Evolutionary conservation across 2,797 vertebrate species (phyloP).

Genomic region (Melanotaenia boesemani): DNA sequence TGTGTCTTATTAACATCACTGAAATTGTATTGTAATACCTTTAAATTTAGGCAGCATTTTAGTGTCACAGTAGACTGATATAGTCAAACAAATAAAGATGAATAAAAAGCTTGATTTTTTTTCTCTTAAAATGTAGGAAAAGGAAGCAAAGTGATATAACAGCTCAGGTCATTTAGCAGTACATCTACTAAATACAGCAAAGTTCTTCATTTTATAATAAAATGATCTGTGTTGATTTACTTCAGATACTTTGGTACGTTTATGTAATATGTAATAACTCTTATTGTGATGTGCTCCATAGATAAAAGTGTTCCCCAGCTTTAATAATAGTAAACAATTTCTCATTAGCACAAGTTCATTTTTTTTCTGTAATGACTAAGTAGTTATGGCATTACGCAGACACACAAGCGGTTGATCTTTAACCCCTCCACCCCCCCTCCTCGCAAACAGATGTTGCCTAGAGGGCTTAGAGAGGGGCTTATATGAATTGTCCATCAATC

Average conservation of each 20-base stretch:
- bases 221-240: neutral
- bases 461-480: slow-evolving; percentile 67
- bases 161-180: neutral
- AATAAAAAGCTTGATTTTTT: neutral
- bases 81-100: neutral
- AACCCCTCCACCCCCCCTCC: slow-evolving; percentile 43
- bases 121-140: neutral
- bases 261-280: neutral
- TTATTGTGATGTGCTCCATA: neutral
- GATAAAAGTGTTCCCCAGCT: slow-evolving; percentile 16
- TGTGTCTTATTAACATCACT: neutral
- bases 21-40: neutral
- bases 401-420: slow-evolving; percentile 41
- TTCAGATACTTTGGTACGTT: neutral
- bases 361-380: slow-evolving; percentile 60
- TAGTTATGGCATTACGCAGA: slow-evolving; percentile 37
- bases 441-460: slow-evolving; percentile 72
- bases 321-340: slow-evolving; percentile 18
- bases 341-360: slow-evolving; percentile 40
- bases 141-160: neutral
- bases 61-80: neutral
- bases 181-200: neutral
- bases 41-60: neutral
- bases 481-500: slow-evolving; percentile 78
- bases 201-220: neutral